Base-by-base conservation (phyloP, 2,113 vertebrate genomes). In the Ivindomyrus marchei region DNA sequence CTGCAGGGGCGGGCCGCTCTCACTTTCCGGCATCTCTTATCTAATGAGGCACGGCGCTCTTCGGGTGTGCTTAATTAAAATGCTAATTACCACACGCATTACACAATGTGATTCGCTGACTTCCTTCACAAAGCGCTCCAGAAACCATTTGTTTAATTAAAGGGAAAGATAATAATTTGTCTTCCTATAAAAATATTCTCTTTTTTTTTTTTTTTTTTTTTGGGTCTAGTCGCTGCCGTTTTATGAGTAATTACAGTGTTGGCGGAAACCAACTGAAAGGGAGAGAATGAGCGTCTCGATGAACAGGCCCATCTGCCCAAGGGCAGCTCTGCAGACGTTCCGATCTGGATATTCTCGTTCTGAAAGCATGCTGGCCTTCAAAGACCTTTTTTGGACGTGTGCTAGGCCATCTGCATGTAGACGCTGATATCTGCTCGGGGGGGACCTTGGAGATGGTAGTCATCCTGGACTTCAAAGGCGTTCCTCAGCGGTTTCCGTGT, bases 101-200 rank as follows among this genome's bases (percentile, higher is more conserved):
- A 88, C 87, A 88, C 52, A 66, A 66, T 45, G 36, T 46, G 87
- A 66, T 66, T 88, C 17, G 19, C 52, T 13, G 56, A n/a, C 56
- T 42, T 56, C 49, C 52, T 58, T 88, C 39, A 46, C 56, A 46
- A 53, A 88, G 56, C 42, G 50, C 49, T 87, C 85, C 56, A n/a
- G 27, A 62, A 53, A 39, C 56, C 87, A 45, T 88, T 88, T 62
- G 27, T 66, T 62, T 88, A 88, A 62, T 62, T 88, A 88, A 66
- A 88, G 56, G 87, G 87, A 88, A 53, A 62, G 87, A 88, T 88
- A 88, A 88, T 88, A 31, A 62, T 88, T 88, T 88, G 7, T 42
- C 87, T 62, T 88, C 39, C 52, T 88, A 45, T 66, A 62, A 58
- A 88, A 88, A 88, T 88, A 62, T 62, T 17, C 86, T 36, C 0